Evolutionary conservation across 2,888 invertebrate species (phyloP), one percentile per base, ranked within the genome.

Genomic region (Drosophila crucigera): DNA sequence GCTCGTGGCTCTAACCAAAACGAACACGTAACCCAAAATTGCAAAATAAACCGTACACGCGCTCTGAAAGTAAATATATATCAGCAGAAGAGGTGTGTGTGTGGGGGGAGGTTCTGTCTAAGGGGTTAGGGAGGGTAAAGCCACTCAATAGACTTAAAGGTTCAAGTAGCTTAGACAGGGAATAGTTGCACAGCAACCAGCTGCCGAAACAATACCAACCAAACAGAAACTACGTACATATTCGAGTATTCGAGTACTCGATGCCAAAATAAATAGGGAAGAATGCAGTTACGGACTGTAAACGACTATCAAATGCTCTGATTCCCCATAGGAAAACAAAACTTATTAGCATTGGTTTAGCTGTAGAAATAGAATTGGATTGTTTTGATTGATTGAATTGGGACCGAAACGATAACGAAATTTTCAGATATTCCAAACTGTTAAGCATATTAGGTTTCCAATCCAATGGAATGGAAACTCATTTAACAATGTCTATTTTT

Each of bases 21-120:
- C 75, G 66, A 89, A 89, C 86, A 89, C 86, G 86, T 87, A 87
- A 89, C 89, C 84, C 70, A 82, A 89, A 87, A 87, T 89, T 89
- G 79, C 84, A 71, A 73, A 89, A 84, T 87, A 89, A 87, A 79
- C 89, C 87, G 77, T 84, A 89, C 68, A 68, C 77, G 73, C 76
- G 75, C 74, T 61, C 52, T 47, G 47, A 33, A 52, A 47, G 30
- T 55, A 47, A 37, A 62, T 56, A 47, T 47, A 47, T 47, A 47
- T 25, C 25, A 25, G 4, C 16, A 16, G 16, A 25, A 16, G 47
- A 25, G 47, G 25, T 47, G 47, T 47, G 14, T 47, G 25, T 47
- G 47, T 7, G 43, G 4, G 19, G 19, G 31, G 9, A 28, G 14
- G 10, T 22, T 33, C 6, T 28, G 39, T 14, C 22, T 11, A 22